Conservation (phyloP, 2,797 vertebrate genomes). For the Trachurus trachurus region DNA sequence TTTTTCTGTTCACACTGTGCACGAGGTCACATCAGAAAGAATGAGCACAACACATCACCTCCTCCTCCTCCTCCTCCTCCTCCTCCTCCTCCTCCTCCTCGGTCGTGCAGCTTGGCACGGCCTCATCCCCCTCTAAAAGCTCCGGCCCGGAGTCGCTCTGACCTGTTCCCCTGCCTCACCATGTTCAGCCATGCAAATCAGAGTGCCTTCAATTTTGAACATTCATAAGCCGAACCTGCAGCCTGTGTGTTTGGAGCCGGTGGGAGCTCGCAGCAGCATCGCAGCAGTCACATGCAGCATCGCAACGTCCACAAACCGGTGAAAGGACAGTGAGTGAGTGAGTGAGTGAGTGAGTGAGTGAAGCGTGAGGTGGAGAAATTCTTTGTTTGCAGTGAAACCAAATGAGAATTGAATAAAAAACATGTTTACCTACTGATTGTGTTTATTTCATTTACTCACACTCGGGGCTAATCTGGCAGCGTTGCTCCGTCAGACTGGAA, state of each 20-base stretch:
- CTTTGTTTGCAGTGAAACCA: constrained; percentile 5
- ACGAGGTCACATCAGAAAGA: constrained; percentile 68
- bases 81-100: constrained; percentile 31
- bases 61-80: background rate
- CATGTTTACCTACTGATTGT: background rate
- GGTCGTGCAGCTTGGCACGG: constrained; percentile 37
- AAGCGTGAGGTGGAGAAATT: background rate
- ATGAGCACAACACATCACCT: constrained; percentile 57
- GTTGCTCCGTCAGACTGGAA: constrained; percentile 1
- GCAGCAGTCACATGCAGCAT: constrained; percentile 1
- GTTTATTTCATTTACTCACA: constrained; percentile 1
- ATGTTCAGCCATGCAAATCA: constrained; percentile 79
- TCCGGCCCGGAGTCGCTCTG: constrained; percentile 70
- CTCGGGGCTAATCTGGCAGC: constrained; percentile 9
- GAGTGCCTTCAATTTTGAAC: constrained; percentile 75
- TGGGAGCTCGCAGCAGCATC: constrained; percentile 34
- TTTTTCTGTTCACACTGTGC: constrained; percentile 48
- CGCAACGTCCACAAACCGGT: constrained; percentile 28
- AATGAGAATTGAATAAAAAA: background rate
- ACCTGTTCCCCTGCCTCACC: constrained; percentile 69
- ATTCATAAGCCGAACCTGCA: constrained; percentile 68
- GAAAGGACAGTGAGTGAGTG: constrained; percentile 22
- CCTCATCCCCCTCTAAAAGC: constrained; percentile 76
- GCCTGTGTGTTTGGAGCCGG: constrained; percentile 38
- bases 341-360: constrained; percentile 16